A percentile compares a stretch with the other conserved stretches of the same genome.
Evolutionary conservation across 2,797 vertebrate genomes (phyloP).

Genomic region (Enteromius argenteus): DNA sequence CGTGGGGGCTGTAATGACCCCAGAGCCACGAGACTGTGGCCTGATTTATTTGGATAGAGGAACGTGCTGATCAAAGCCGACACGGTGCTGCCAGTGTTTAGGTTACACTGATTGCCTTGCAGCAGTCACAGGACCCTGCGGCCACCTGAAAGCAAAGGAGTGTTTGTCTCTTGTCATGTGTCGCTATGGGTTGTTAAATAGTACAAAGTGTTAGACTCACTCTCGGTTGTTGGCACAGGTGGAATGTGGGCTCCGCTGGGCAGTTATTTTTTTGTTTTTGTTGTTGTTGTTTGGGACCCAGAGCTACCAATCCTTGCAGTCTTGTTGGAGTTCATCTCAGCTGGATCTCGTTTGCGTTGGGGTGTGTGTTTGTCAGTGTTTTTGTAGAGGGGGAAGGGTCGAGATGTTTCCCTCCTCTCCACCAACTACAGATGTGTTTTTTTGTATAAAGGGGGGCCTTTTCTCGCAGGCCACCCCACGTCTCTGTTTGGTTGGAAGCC

Average conservation of each 20-base stretch:
- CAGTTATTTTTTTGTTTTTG: not conserved
- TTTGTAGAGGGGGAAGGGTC: constrained; percentile 45
- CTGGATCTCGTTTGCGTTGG: constrained; percentile 72
- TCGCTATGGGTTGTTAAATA: constrained; percentile 25
- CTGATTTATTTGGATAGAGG: constrained; percentile 42
- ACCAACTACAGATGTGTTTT: constrained; percentile 22
- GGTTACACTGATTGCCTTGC: constrained; percentile 34
- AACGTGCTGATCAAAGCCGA: constrained; percentile 19
- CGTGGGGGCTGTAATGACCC: constrained; percentile 15
- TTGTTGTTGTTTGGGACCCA: not conserved
- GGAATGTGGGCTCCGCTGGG: not conserved
- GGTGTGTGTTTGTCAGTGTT: constrained; percentile 35
- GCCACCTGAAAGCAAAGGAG: constrained; percentile 22
- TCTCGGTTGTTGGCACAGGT: constrained; percentile 38
- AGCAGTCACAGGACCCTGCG: not conserved
- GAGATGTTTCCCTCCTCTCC: constrained; percentile 30
- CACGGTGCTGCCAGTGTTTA: constrained; percentile 31
- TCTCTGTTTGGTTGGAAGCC: constrained; percentile 58
- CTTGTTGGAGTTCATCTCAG: constrained; percentile 61
- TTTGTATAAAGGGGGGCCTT: constrained; percentile 43
- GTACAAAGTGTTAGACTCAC: constrained; percentile 18
- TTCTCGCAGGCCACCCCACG: constrained; percentile 17
- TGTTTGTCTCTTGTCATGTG: constrained; percentile 31
- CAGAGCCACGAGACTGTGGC: not conserved
- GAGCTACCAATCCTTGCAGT: constrained; percentile 48